These are phyloP conservation scores for Antennarius maculatus DNA, from an alignment of 2,797 vertebrate genomes.

Conservation along the genomic window DNA sequence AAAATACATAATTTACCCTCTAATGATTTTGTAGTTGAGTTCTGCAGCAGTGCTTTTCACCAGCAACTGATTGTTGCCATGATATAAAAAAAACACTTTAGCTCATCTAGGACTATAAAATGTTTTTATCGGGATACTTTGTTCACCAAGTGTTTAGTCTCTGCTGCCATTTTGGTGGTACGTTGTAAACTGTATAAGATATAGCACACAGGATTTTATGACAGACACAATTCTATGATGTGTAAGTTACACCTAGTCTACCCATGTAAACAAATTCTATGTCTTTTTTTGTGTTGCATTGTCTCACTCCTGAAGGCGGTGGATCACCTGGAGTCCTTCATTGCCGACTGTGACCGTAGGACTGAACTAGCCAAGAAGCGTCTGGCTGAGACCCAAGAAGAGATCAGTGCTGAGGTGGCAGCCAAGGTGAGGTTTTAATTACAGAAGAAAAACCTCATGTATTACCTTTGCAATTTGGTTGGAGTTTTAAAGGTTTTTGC, in stretches of 20 bases:
- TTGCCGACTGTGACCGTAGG: conserved; percentile 96
- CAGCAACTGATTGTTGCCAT: neutral
- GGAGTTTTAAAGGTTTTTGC: neutral
- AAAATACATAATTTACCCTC: neutral
- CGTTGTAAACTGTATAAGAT: too few species aligned
- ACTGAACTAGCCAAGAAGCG: conserved; percentile 98
- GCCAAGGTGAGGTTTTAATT: conserved; percentile 86
- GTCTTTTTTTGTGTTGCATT: neutral
- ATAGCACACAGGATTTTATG: too few species aligned
- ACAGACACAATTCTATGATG: too few species aligned
- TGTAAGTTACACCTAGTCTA: too few species aligned
- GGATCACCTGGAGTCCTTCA: conserved; percentile 97
- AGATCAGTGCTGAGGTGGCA: conserved; percentile 98
- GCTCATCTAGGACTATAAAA: too few species aligned
- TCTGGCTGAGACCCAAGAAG: conserved; percentile 97
- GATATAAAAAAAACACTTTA: neutral
- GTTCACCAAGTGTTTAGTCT: too few species aligned
- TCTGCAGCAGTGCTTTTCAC: neutral
- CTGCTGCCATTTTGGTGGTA: too few species aligned
- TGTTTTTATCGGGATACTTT: too few species aligned
- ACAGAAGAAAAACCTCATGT: too few species aligned
- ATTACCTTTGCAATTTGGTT: neutral
- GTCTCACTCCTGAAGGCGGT: conserved; percentile 82
- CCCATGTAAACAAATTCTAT: neutral
- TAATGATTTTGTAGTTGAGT: neutral